These are phyloP conservation scores for Lophotriccus pileatus DNA, from an alignment of 2,797 vertebrate species.

Conservation along the genomic window DNA sequence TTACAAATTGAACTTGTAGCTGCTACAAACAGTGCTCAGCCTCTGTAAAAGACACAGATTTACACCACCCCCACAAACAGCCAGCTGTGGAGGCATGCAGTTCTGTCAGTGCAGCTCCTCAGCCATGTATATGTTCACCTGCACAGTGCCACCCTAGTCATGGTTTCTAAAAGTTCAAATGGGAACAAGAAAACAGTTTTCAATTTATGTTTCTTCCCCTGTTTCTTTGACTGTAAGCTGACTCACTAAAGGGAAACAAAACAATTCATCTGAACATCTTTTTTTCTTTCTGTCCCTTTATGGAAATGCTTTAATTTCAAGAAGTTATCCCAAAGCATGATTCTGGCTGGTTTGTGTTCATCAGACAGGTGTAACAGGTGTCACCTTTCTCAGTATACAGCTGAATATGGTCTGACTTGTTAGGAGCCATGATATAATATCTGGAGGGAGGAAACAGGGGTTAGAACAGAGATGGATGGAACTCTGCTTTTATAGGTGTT, in stretches of 20 bases:
- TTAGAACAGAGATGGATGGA: neutral
- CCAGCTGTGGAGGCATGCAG: neutral
- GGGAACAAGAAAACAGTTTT: neutral
- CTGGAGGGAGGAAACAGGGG: neutral
- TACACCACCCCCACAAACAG: neutral
- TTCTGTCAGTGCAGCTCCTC: neutral
- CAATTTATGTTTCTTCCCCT: neutral
- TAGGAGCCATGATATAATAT: neutral
- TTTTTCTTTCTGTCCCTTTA: neutral
- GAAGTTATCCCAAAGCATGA: neutral
- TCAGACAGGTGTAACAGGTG: neutral
- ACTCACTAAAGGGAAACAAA: neutral
- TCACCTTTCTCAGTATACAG: neutral
- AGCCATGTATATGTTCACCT: rapidly evolving
- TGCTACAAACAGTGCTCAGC: neutral
- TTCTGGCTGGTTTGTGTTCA: neutral
- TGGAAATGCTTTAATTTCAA: neutral
- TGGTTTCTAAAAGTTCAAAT: neutral
- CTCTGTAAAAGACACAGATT: neutral
- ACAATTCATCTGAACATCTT: neutral
- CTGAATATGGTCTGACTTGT: neutral
- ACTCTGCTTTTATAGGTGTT: neutral
- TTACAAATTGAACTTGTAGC: neutral
- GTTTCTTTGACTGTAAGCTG: neutral
- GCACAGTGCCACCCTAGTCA: neutral